phyloP scores from a whole-genome alignment of 1,140 invertebrate genomes.

The Pseudoatta argentina region DNA sequence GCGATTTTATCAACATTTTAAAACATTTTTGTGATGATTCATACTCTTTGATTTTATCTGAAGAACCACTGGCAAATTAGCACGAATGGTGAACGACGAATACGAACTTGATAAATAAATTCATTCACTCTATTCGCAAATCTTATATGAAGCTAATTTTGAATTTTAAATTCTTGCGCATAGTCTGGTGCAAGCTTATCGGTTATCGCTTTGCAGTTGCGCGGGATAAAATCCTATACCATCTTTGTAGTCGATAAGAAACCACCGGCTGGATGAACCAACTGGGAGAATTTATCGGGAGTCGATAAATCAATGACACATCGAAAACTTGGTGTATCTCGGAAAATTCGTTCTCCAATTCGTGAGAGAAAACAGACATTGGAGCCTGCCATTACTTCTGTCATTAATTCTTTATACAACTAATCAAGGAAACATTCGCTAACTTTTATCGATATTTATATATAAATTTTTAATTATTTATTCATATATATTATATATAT shows the following conservation, averaged over 20 bases:
- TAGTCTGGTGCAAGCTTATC: background rate
- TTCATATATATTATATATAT: no score
- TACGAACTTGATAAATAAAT: no score
- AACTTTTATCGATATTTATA: background rate
- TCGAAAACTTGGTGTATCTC: background rate
- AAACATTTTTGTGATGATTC: no score
- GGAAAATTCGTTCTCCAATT: background rate
- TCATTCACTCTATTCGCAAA: no score
- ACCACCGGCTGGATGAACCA: constrained; percentile 18
- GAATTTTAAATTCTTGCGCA: no score
- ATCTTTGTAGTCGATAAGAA: constrained; percentile 52
- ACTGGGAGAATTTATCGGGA: constrained; percentile 49
- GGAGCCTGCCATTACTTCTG: constrained; percentile 14
- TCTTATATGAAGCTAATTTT: no score
- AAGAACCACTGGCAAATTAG: no score
- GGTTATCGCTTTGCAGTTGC: constrained; percentile 55
- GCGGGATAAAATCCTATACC: constrained; percentile 16
- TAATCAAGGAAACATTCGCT: background rate
- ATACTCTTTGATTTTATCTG: no score
- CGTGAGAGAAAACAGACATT: constrained; percentile 38
- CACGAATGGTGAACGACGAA: no score
- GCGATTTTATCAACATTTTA: background rate
- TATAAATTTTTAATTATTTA: background rate
- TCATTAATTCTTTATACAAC: background rate
- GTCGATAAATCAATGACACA: constrained; percentile 54